Conservation (phyloP, 2,113 vertebrate genomes). For the Ascaphus truei region DNA sequence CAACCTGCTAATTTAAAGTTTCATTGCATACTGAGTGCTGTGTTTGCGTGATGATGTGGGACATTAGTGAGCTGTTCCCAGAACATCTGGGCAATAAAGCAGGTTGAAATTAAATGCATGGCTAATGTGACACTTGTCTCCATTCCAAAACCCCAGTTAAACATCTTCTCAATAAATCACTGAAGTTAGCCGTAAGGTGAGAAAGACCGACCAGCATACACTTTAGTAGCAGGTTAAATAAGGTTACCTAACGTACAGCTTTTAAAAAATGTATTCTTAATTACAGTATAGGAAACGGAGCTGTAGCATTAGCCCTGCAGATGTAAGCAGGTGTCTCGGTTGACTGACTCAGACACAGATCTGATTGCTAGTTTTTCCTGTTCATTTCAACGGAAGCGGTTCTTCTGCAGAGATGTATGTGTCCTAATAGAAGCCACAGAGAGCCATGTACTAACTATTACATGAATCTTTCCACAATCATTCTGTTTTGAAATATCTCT, state of each 20-base stretch:
- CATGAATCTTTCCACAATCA: too few relatives aligned
- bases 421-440: too few relatives aligned
- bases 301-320: constrained; percentile 31
- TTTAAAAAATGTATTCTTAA: constrained; percentile 11
- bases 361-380: too few relatives aligned
- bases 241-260: constrained; percentile 24
- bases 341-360: constrained; percentile 2
- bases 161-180: neutral
- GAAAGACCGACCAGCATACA: neutral
- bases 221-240: neutral
- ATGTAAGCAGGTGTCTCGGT: constrained; percentile 38
- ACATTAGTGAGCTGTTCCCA: constrained; percentile 11
- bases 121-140: constrained; percentile 10
- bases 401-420: too few relatives aligned
- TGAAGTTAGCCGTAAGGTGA: neutral
- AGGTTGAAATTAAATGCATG: constrained; percentile 2
- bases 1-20: constrained; percentile 10
- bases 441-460: too few relatives aligned
- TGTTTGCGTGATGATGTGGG: constrained; percentile 14
- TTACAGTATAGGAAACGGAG: constrained; percentile 2
- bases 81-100: constrained; percentile 21
- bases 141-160: constrained; percentile 4
- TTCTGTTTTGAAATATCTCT: too few relatives aligned
- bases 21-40: neutral
- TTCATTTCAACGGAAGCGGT: too few relatives aligned